Base-by-base conservation (phyloP, 2,797 vertebrate genomes). In the Phataginus tetradactyla region DNA sequence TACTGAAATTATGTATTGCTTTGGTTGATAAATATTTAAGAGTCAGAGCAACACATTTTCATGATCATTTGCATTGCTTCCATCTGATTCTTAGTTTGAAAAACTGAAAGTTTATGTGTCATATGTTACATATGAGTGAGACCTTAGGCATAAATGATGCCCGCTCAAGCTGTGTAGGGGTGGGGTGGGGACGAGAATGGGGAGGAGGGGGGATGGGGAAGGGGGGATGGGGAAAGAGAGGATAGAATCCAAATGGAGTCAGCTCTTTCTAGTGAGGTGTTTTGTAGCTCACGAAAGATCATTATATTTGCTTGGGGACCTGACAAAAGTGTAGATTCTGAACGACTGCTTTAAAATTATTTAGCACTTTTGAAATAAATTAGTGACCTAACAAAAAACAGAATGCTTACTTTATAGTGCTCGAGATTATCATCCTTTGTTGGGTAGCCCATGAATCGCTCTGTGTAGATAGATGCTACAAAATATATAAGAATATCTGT, bases 361-460 rank as follows among this genome's bases (percentile, higher is more conserved):
- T 84, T 89, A 83, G 34, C 92, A 95, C 29, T 27, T 89, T 49
- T 49, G 42, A 95, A 94, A 86, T 90, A 75, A 83, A 72, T 74
- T 71, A 92, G 77, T 85, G 72, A 37, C 64, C 86, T 75, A 91
- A 89, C 10, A 93, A 80, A 77, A 93, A 79, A 87, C 63, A 80
- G 51, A 86, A 95, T 85, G 90, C 98, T 98, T 97, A 99, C 99
- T 98, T 98, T 98, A 93, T 99, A 99, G 97, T 99, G 98, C 57
- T 98, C 95, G 63, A 99, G 98, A 96, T 99, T 99, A 96, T 99
- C 99, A 0, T 98, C 98, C 85, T 99, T 97, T 93, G 98, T 97
- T 88, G 99, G 99, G 94, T 99, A 98, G 93, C 99, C 99, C 99
- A 99, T 99, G 97, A 99, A 99, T 94, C 98, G 93, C 93, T 99